Evolutionary conservation across 2,888 invertebrate genomes (phyloP).

Genomic region (Molanna angustata): DNA sequence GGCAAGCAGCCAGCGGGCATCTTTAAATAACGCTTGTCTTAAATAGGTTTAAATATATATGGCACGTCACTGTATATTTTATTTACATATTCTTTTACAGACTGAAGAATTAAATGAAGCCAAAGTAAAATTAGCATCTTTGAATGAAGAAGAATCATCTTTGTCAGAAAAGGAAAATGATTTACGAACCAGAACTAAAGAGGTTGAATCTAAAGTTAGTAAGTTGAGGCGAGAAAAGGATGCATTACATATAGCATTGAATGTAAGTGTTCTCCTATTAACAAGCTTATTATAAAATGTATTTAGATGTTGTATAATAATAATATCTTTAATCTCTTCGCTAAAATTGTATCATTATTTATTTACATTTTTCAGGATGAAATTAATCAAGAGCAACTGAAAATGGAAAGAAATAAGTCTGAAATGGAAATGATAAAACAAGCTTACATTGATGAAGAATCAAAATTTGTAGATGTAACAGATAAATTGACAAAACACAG

Average conservation of each 20-base stretch:
- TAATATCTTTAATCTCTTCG: not conserved
- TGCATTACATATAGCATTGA: constrained; percentile 12
- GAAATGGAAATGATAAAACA: constrained; percentile 40
- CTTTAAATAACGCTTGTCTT: not conserved
- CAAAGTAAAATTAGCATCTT: constrained; percentile 37
- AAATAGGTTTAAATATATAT: not conserved
- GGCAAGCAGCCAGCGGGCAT: too few relatives aligned
- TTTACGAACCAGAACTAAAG: constrained; percentile 8
- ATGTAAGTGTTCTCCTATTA: constrained; percentile 12
- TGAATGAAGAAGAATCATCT: constrained; percentile 25
- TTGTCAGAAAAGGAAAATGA: constrained; percentile 14
- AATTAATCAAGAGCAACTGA: constrained; percentile 47
- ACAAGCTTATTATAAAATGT: not conserved
- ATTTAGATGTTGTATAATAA: not conserved
- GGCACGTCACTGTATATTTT: not conserved
- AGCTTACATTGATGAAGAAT: constrained; percentile 46
- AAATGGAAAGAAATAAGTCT: constrained; percentile 43
- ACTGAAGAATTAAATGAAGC: constrained; percentile 36
- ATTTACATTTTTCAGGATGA: constrained; percentile 43
- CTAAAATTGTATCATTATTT: constrained; percentile 13
- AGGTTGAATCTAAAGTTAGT: constrained; percentile 9
- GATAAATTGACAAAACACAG: constrained; percentile 44
- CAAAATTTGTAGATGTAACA: constrained; percentile 43
- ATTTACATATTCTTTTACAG: constrained; percentile 20
- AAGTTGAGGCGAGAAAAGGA: constrained; percentile 17